Base-by-base conservation (phyloP, 2,888 invertebrate genomes). In the Pheosia gnoma region DNA sequence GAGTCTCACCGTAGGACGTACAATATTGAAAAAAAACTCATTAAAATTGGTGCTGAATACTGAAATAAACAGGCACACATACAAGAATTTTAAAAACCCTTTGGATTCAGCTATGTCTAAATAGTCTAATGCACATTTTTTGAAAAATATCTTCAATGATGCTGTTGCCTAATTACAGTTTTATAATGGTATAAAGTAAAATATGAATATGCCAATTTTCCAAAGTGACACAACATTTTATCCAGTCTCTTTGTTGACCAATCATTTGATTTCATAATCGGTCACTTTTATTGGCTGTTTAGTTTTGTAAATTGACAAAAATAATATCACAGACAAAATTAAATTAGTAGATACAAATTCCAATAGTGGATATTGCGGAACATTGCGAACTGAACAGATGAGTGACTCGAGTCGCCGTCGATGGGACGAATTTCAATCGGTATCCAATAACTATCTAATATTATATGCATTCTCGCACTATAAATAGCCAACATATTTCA, bases 281-380 rank as follows among this genome's bases (percentile, higher is more conserved):
- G 45, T 9, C 45, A 47, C 5, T 9, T n/a, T 47, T 5, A 47
- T 9, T n/a, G 11, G 11, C 47, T 9, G 5, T 47, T 47, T n/a
- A 47, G n/a, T 5, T n/a, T 3, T n/a, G 5, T 47, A 4, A 52
- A 52, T 52, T 9, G 10, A 52, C n/a, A 10, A 25, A 52, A n/a
- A 51, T 37, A 25, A 56, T 56, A 56, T 56, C 56, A 56, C 56
- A 56, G 56, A 56, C 25, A 41, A 39, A 55, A 11, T 7, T 36
- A 52, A 52, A 49, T 11, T 49, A 43, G 43, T 43, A n/a, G 51
- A 6, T 13, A 51, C n/a, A 25, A 6, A 53, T 36, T 8, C 10
- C 11, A n/a, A 74, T 67, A 70, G 75, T 68, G 75, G 62, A 70
- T 66, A 75, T 77, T 75, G 77, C 77, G 77, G 77, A 68, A 45